Percentiles rank a stretch among this genome's conserved stretches.
phyloP scores from a whole-genome alignment of 2,113 vertebrate genomes.

The Amazona vittata region DNA sequence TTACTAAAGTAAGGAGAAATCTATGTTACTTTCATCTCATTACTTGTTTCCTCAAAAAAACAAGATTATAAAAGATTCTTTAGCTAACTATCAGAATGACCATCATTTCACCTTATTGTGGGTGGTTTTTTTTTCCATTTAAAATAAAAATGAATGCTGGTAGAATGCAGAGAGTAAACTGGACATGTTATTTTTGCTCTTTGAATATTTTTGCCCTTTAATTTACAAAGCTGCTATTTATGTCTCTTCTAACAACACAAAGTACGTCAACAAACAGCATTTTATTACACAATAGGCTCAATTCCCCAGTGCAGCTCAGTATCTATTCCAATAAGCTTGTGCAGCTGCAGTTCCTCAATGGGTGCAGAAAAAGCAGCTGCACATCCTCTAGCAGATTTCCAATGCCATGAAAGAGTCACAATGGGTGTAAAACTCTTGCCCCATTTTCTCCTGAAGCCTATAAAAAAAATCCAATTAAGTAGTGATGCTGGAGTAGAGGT shows the following conservation, averaged over 20 bases:
- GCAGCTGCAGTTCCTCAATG: background rate
- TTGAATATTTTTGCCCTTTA: background rate
- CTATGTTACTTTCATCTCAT: background rate
- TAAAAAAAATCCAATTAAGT: background rate
- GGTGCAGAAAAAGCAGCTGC: background rate
- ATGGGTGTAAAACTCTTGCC: background rate
- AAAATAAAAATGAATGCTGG: background rate
- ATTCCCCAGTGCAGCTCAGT: background rate
- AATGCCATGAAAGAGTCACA: background rate
- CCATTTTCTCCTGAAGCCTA: background rate
- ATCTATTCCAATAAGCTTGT: background rate
- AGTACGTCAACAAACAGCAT: background rate
- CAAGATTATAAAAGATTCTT: background rate
- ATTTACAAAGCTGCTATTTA: background rate
- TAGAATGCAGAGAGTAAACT: background rate
- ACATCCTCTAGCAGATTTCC: background rate
- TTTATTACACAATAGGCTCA: background rate
- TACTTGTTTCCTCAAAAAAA: accelerated
- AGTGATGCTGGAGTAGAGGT: background rate
- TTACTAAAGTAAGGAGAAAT: background rate
- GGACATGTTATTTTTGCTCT: background rate
- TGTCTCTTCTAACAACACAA: background rate
- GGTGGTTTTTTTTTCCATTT: accelerated
- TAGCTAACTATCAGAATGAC: background rate
- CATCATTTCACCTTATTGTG: background rate